Evolutionary conservation across 2,797 vertebrate genomes (phyloP).

Genomic region (Microhierax caerulescens): DNA sequence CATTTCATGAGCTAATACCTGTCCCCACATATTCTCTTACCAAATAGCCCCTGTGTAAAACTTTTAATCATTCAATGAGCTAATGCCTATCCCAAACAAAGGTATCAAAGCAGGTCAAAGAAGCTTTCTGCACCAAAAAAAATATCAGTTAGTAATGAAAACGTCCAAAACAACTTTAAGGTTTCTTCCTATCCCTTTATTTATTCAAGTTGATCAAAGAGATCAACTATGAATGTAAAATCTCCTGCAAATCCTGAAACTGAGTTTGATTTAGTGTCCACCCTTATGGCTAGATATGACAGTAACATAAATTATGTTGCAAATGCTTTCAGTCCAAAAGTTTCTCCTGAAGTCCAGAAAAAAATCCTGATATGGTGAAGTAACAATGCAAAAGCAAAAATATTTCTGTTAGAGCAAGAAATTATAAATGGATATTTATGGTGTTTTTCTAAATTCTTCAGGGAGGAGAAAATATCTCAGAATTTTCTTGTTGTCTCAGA

Average conservation of each 20-base stretch:
- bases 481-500: neutral
- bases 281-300: neutral
- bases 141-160: neutral
- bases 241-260: neutral
- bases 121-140: neutral
- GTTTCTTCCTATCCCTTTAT: neutral
- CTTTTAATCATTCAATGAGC: neutral
- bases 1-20: neutral
- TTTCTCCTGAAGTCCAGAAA: neutral
- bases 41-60: neutral
- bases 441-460: neutral
- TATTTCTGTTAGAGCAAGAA: neutral
- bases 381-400: neutral
- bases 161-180: neutral
- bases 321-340: neutral
- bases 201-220: neutral
- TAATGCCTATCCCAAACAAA: neutral
- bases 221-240: neutral
- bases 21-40: neutral
- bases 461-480: neutral
- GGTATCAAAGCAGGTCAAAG: neutral
- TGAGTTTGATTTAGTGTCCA: neutral
- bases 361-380: neutral
- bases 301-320: neutral
- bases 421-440: neutral